Conservation (phyloP, 2,888 invertebrate genomes). For the Thalpophila matura region DNA sequence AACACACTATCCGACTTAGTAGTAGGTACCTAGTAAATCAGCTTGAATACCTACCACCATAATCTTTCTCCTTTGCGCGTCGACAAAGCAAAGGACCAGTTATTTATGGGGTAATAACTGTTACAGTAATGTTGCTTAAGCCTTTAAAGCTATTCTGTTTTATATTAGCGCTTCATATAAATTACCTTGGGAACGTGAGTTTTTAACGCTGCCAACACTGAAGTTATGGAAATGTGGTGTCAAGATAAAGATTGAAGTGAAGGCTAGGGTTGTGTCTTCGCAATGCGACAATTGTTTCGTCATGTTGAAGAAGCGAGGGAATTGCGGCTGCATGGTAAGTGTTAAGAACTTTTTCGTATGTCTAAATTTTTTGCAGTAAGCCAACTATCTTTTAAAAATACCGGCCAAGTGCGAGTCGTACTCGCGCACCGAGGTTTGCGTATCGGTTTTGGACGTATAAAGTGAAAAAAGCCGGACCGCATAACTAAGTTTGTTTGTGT, state of each 20-base stretch:
- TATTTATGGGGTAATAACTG: slow-evolving; percentile 78
- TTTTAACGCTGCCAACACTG: slow-evolving; percentile 49
- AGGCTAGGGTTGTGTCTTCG: slow-evolving; percentile 10
- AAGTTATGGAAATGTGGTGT: slow-evolving; percentile 43
- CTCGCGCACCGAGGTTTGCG: no score
- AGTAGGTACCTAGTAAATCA: slow-evolving; percentile 54
- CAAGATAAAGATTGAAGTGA: slow-evolving; percentile 22
- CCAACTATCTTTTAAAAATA: not conserved
- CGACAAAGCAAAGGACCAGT: slow-evolving; percentile 67
- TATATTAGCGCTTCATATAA: slow-evolving; percentile 61
- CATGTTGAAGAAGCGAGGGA: slow-evolving; percentile 3
- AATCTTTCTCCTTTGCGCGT: slow-evolving; percentile 61
- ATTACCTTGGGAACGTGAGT: slow-evolving; percentile 55
- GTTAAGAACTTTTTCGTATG: not conserved
- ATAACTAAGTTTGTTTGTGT: no score
- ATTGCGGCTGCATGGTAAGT: not conserved
- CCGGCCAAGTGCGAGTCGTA: no score
- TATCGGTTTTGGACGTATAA: no score
- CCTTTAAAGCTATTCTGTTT: slow-evolving; percentile 65
- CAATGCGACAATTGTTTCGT: slow-evolving; percentile 40
- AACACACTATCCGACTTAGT: no score
- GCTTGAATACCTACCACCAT: slow-evolving; percentile 61
- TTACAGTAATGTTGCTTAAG: slow-evolving; percentile 69
- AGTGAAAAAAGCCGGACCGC: no score
- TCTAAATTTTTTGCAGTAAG: not conserved